phyloP scores from a whole-genome alignment of 2,113 vertebrate species.

The human region GRCh38 chr1:176503001-176503500 shows the following conservation, averaged over 20 bases:
- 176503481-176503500: not conserved
- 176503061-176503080: not conserved
- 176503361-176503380: not conserved
- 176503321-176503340: not conserved
- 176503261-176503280: not conserved
- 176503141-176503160: not conserved
- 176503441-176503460: not conserved
- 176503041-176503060: not conserved
- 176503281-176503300: not conserved
- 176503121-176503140: not conserved
- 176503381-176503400: constrained; percentile 25
- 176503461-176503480: not conserved
- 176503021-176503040: not conserved
- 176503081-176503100: not conserved
- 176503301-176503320: not conserved
- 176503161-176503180: not conserved
- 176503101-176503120: not conserved
- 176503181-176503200: not conserved
- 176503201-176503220: not conserved
- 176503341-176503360: not conserved
- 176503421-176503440: not conserved
- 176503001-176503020: not conserved
- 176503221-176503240: not conserved
- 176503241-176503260: not conserved
- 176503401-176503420: not conserved